Base-by-base conservation (phyloP, 2,888 invertebrate species). In the Dione vanillae region DNA sequence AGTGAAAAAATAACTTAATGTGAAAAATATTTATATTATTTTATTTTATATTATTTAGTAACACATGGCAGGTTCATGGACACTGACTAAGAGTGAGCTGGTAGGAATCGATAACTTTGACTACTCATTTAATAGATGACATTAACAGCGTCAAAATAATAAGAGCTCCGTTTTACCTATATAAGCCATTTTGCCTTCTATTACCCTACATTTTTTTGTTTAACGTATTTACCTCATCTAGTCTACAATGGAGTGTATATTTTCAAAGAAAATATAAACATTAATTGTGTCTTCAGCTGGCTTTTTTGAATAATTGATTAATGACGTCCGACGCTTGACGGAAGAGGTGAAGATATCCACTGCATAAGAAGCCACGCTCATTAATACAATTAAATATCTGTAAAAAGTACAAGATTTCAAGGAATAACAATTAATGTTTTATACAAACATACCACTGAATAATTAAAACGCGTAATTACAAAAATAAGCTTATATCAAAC, bases 391-490 rank as follows among this genome's bases (percentile, higher is more conserved):
- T 65, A 59, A 10, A 14, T 56, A 35, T n/a, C 47, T 49, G 58
- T 52, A 65, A 45, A 51, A 59, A 58, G 41, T 19, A 59, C 51
- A 45, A 58, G 41, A 64, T 69, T 69, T 58, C 69, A 41, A 7
- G 47, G 61, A 71, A 67, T 56, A 71, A 41, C 62, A 56, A 71
- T 64, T 67, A 67, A 1, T 35, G 58, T 45, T 67, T 35, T n/a
- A 14, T 40, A 12, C 12, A 68, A 61, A 45, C 61, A 54, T 68
- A 16, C 70, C 27, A 58, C 19, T 16, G n/a, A 14, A 37, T 66
- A 69, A 72, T 72, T 72, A 66, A 62, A 49, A 66, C 49, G 8
- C 16, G 19, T 19, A 59, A 66, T 66, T 65, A 64, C 35, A 47
- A 45, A n/a, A 47, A 27, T 62, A 47, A 19, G 62, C 19, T 16